Conservation (phyloP, 2,888 invertebrate genomes). For the Microctonus aethiopoides region DNA sequence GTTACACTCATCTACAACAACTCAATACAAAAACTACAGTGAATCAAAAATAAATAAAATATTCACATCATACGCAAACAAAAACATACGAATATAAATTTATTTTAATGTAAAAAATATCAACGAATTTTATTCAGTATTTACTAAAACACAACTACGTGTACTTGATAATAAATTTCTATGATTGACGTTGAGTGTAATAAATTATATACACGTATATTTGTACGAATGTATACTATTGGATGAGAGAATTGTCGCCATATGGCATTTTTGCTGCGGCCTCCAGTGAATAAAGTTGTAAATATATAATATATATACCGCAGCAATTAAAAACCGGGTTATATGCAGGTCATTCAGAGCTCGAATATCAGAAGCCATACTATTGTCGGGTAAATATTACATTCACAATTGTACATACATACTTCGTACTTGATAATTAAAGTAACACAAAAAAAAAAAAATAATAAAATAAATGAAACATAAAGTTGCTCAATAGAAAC, state of each 20-base stretch:
- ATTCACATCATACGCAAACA: too few species aligned
- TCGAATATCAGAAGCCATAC: background rate
- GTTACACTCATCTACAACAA: too few species aligned
- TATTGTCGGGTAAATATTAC: background rate
- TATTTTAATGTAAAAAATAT: background rate
- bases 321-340: conserved; percentile 4
- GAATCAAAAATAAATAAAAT: too few species aligned
- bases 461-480: background rate
- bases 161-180: background rate
- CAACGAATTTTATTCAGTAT: background rate
- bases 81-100: too few species aligned
- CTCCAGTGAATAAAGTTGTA: background rate
- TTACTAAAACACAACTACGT: background rate
- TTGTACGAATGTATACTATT: background rate
- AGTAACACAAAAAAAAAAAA: background rate
- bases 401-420: background rate
- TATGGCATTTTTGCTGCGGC: background rate
- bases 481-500: background rate
- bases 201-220: background rate
- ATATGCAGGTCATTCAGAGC: conserved; percentile 12
- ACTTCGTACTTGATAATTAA: background rate
- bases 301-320: too few species aligned
- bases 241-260: background rate
- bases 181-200: background rate
- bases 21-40: too few species aligned